phyloP scores from a whole-genome alignment of 2,797 vertebrate species.

The Odontamblyopus lacepedii region DNA sequence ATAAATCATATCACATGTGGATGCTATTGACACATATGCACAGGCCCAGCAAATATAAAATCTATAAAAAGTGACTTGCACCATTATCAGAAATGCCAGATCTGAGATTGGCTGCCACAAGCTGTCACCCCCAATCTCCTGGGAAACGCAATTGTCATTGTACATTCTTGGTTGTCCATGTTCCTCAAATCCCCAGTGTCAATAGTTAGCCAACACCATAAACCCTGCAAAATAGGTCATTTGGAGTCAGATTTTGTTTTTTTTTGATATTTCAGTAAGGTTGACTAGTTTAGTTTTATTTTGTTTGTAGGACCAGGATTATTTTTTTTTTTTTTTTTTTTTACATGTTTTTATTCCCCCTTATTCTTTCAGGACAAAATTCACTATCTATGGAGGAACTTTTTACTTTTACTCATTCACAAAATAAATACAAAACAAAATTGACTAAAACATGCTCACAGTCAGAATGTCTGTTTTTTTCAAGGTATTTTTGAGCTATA shows the following conservation, averaged over 20 bases:
- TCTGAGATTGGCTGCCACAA: slow-evolving; percentile 35
- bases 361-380: too few species aligned
- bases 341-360: too few species aligned
- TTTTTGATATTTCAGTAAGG: background rate
- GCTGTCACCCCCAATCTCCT: slow-evolving; percentile 35
- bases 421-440: background rate
- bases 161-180: slow-evolving; percentile 36
- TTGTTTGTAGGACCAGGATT: background rate
- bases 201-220: slow-evolving; percentile 65
- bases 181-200: slow-evolving; percentile 71
- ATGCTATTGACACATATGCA: slow-evolving; percentile 17
- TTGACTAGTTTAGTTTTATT: background rate
- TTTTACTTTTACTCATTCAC: too few species aligned
- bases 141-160: slow-evolving; percentile 57
- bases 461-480: too few species aligned
- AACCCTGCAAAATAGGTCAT: slow-evolving; percentile 21
- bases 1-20: slow-evolving; percentile 23
- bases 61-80: slow-evolving; percentile 5
- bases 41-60: slow-evolving; percentile 33
- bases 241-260: background rate
- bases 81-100: slow-evolving; percentile 39
- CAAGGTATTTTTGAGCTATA: too few species aligned
- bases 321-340: too few species aligned
- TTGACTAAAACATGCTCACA: too few species aligned
- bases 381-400: too few species aligned